phyloP scores from a whole-genome alignment of 2,113 vertebrate species.

The Sylvia atricapilla region DNA sequence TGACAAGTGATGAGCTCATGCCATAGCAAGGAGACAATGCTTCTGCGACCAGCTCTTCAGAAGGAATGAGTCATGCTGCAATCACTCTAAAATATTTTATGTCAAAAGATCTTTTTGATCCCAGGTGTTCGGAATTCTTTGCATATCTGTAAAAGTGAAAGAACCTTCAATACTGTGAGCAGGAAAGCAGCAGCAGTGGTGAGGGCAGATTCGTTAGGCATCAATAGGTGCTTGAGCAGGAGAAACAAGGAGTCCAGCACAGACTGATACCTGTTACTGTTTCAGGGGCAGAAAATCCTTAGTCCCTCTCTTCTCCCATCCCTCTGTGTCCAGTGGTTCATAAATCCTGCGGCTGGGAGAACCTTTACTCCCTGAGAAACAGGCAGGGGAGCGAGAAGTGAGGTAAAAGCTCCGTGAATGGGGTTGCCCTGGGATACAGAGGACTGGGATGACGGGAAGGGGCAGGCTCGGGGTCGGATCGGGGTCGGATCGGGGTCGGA shows the following conservation, averaged over 20 bases:
- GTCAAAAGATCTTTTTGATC: neutral
- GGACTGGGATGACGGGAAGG: no score
- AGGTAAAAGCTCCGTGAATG: neutral
- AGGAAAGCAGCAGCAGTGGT: neutral
- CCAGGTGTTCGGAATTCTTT: neutral
- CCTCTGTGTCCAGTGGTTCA: neutral
- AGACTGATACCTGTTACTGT: neutral
- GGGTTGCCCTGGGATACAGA: neutral
- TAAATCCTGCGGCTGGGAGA: neutral
- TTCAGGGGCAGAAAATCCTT: neutral
- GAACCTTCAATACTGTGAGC: neutral
- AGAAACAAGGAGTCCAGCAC: fast-evolving
- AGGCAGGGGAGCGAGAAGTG: fast-evolving
- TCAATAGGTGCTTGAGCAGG: neutral
- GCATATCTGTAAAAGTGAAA: neutral
- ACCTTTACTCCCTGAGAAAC: neutral
- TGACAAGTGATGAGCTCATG: fast-evolving
- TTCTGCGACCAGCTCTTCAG: neutral
- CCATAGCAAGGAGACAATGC: fast-evolving
- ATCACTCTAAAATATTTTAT: neutral
- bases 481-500: no score
- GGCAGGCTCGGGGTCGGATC: no score
- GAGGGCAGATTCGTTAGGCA: neutral
- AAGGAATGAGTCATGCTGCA: neutral
- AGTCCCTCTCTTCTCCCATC: neutral